Evolutionary conservation across 2,113 vertebrate species (phyloP).

Genomic region (Naja naja): DNA sequence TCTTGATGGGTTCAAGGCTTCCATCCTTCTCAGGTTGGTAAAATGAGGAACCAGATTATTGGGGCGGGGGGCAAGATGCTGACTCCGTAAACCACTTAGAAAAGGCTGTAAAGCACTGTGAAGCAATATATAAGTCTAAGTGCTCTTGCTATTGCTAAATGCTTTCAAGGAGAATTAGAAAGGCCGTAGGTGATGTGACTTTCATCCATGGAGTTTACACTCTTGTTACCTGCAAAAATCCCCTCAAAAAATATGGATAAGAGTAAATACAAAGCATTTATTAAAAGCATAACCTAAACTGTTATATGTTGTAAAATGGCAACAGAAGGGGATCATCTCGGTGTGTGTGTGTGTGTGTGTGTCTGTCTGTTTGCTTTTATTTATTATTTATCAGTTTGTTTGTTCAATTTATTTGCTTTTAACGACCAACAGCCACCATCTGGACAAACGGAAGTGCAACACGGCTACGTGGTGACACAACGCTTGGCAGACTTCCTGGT

Average conservation of each 20-base stretch:
- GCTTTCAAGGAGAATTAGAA: not conserved
- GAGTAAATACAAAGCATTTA: not conserved
- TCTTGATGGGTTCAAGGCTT: not conserved
- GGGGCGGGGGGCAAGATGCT: not conserved
- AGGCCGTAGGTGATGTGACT: not conserved
- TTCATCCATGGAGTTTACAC: not conserved
- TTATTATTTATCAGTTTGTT: not conserved
- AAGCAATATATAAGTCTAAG: too few relatives aligned
- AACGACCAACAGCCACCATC: conserved; percentile 66
- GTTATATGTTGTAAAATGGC: not conserved
- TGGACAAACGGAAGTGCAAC: conserved; percentile 86
- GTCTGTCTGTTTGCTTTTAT: conserved; percentile 35
- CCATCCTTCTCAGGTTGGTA: not conserved
- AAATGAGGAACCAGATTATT: not conserved
- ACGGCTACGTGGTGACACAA: conserved; percentile 88
- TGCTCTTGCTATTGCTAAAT: not conserved
- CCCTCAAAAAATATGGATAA: not conserved
- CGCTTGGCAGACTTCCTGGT: conserved; percentile 85
- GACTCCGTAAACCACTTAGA: not conserved
- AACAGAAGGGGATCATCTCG: conserved; percentile 12
- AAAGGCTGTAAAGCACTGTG: not conserved
- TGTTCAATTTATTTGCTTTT: conserved; percentile 13
- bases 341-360: not conserved
- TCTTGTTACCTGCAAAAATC: not conserved
- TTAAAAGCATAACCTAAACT: not conserved